Percentiles rank a stretch among this genome's conserved stretches.
These are phyloP conservation scores for Drosophila kurseongensis DNA, from an alignment of 1,140 invertebrate species.

Conservation along the genomic window DNA sequence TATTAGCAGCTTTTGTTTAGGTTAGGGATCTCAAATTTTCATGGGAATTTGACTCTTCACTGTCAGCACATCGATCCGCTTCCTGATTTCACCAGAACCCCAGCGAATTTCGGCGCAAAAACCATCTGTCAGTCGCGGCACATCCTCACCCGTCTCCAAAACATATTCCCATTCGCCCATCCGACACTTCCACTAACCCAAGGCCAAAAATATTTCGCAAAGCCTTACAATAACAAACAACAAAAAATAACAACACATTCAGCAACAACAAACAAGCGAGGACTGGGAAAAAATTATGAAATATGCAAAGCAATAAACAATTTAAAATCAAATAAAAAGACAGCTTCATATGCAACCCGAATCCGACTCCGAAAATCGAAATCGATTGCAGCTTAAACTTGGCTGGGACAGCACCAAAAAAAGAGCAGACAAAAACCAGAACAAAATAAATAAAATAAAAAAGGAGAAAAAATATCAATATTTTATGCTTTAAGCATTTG, in stretches of 20 bases:
- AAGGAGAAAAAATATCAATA: conserved; percentile 66
- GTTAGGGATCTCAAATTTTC: not conserved
- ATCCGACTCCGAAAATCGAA: conserved; percentile 43
- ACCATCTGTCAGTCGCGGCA: conserved; percentile 30
- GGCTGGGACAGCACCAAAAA: conserved; percentile 41
- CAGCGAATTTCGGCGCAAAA: conserved; percentile 23
- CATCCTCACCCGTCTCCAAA: conserved; percentile 5
- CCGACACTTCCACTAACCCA: conserved; percentile 29
- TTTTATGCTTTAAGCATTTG: conserved; percentile 80
- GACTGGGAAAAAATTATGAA: conserved; percentile 67
- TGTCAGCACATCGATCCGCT: conserved; percentile 16
- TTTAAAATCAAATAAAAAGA: conserved; percentile 82
- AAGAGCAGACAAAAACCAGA: conserved; percentile 15
- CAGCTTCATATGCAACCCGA: conserved; percentile 74
- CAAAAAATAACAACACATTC: conserved; percentile 39
- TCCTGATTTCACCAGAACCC: conserved; percentile 38
- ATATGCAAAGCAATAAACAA: conserved; percentile 82
- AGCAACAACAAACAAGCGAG: conserved; percentile 16
- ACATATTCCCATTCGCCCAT: conserved; percentile 34
- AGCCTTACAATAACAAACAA: conserved; percentile 41
- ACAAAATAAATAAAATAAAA: conserved; percentile 40
- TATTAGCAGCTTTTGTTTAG: not conserved
- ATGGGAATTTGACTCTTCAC: conserved; percentile 26
- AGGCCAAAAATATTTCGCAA: conserved; percentile 21
- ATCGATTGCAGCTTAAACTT: conserved; percentile 61